A percentile compares a stretch with the other conserved stretches of the same genome.
phyloP scores from a whole-genome alignment of 2,113 vertebrate species.

The Alligator sinensis region DNA sequence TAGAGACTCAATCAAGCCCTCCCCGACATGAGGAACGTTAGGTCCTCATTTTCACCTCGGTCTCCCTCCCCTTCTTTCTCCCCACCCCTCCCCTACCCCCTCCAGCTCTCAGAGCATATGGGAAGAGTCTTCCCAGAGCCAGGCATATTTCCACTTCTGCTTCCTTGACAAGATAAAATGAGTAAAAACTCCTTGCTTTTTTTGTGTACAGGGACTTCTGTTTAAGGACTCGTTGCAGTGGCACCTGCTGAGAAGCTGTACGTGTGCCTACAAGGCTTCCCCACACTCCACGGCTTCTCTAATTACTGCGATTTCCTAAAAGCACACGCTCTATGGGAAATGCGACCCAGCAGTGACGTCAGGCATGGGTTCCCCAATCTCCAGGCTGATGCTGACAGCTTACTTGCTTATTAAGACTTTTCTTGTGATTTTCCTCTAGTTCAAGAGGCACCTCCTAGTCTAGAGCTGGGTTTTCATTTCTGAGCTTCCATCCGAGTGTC shows the following conservation, averaged over 20 bases:
- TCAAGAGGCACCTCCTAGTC: background rate
- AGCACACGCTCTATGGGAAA: rapidly evolving
- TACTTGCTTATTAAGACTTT: rapidly evolving
- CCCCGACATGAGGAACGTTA: too few species aligned
- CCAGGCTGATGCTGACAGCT: background rate
- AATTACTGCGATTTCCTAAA: background rate
- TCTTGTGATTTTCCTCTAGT: rapidly evolving
- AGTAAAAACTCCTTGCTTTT: background rate
- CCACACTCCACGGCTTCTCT: rapidly evolving
- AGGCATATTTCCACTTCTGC: background rate
- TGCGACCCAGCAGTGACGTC: background rate
- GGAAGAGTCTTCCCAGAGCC: background rate
- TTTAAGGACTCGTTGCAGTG: background rate
- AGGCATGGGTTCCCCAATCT: rapidly evolving
- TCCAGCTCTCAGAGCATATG: background rate
- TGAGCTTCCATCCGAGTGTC: background rate
- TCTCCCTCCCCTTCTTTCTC: background rate
- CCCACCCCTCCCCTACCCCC: background rate
- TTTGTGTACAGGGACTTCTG: background rate
- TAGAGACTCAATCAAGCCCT: background rate
- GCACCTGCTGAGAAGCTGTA: background rate
- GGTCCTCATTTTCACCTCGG: background rate
- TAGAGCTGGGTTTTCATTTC: background rate
- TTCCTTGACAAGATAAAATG: background rate
- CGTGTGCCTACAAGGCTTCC: background rate